A percentile compares a stretch with the other conserved stretches of the same genome.
phyloP scores from a whole-genome alignment of 2,797 vertebrate genomes.

The Simalia tracyae region DNA sequence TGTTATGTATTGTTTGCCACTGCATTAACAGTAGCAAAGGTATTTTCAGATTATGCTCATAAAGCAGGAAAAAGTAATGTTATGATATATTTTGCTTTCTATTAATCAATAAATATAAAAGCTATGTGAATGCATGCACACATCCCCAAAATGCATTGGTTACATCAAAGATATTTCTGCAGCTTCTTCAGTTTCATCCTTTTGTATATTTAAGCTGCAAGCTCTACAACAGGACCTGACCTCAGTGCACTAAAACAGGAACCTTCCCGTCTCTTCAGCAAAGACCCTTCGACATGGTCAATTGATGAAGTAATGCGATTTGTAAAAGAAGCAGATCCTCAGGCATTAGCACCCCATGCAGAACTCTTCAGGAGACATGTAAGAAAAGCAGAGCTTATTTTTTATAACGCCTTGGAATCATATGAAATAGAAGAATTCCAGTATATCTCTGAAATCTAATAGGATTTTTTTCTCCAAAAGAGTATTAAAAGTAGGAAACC shows the following conservation, averaged over 20 bases:
- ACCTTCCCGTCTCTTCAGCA: constrained; percentile 70
- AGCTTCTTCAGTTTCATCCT: constrained; percentile 44
- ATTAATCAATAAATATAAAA: not conserved
- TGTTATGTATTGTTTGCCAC: not conserved
- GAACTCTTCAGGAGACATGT: constrained; percentile 95
- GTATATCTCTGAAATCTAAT: not conserved
- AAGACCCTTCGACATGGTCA: constrained; percentile 87
- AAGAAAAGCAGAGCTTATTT: constrained; percentile 54
- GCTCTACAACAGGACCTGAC: constrained; percentile 88
- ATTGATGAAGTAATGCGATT: constrained; percentile 96
- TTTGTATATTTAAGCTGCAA: constrained; percentile 79
- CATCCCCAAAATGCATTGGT: not conserved
- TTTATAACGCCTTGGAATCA: not conserved
- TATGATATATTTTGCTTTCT: not conserved
- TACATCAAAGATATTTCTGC: constrained; percentile 28
- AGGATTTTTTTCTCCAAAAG: not conserved
- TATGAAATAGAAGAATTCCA: not conserved
- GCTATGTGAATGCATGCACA: not conserved
- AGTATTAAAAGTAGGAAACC: not conserved
- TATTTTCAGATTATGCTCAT: not conserved
- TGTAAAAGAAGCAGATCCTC: constrained; percentile 89
- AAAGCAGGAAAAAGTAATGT: not conserved
- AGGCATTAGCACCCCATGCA: constrained; percentile 85
- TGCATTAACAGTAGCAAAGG: not conserved
- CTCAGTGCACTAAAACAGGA: constrained; percentile 82